Conservation (phyloP, 92 coral and sea anemone genomes). For the Bergia sp. region DNA sequence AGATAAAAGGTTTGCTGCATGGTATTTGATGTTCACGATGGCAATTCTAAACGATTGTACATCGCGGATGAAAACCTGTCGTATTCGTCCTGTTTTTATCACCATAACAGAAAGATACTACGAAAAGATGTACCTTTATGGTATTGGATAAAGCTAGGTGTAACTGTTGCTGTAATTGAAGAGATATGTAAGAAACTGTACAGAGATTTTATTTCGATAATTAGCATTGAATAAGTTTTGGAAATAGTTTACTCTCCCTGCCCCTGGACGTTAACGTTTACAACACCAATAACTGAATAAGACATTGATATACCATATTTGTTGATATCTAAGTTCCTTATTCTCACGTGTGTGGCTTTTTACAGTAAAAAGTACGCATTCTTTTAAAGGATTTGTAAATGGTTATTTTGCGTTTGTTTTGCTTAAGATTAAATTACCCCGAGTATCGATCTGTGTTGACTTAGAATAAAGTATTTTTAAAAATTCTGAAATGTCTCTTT, state of each 20-base stretch:
- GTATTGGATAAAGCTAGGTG: background rate
- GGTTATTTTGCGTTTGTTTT: too few relatives aligned
- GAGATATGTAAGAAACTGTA: background rate
- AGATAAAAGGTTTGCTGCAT: background rate
- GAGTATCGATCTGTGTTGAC: background rate
- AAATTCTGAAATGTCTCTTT: too few relatives aligned
- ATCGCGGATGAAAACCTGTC: constrained; percentile 22
- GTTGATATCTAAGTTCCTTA: background rate
- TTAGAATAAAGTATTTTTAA: too few relatives aligned
- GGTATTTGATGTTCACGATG: constrained; percentile 22
- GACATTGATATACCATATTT: too few relatives aligned
- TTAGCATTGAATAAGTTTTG: background rate
- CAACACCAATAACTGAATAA: background rate
- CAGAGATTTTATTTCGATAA: background rate
- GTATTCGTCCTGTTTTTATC: background rate
- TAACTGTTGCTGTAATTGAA: too few relatives aligned
- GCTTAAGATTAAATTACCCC: background rate
- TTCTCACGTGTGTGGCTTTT: background rate
- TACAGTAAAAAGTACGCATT: background rate
- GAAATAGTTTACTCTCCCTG: background rate
- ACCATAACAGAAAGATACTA: background rate
- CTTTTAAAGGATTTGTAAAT: background rate
- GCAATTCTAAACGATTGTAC: background rate
- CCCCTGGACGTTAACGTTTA: background rate
- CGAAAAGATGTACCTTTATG: background rate